These are phyloP conservation scores for Lasioglossum leucozonium DNA, from an alignment of 2,888 invertebrate genomes.

Conservation along the genomic window DNA sequence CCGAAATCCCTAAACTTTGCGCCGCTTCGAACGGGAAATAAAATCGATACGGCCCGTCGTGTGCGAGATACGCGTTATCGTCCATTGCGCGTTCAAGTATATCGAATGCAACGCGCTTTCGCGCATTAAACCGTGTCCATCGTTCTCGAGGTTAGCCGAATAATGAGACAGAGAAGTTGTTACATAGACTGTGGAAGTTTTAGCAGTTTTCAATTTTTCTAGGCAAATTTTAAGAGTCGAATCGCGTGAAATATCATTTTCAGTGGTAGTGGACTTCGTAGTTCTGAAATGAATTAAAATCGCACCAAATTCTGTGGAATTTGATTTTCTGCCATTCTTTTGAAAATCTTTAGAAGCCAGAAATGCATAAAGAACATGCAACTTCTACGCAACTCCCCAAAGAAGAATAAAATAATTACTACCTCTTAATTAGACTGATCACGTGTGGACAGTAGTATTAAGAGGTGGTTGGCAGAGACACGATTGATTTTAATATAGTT, in stretches of 20 bases:
- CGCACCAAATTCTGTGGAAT: too few relatives aligned
- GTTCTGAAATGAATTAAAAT: too few relatives aligned
- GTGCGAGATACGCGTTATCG: background rate
- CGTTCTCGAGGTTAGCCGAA: background rate
- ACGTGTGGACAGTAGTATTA: background rate
- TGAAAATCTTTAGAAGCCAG: too few relatives aligned
- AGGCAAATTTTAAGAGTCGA: too few relatives aligned
- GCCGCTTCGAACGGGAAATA: slow-evolving; percentile 24
- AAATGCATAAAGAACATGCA: too few relatives aligned
- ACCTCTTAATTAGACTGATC: background rate
- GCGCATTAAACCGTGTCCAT: background rate
- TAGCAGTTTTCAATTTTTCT: too few relatives aligned
- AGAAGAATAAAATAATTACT: background rate
- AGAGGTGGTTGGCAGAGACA: background rate
- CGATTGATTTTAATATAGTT: background rate
- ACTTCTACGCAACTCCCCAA: background rate
- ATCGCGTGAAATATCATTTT: too few relatives aligned
- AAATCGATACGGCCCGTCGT: slow-evolving; percentile 22
- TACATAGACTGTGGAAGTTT: too few relatives aligned
- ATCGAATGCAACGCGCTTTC: background rate
- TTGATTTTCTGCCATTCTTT: too few relatives aligned
- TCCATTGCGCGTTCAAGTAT: background rate
- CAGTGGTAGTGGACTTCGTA: too few relatives aligned
- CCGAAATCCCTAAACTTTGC: background rate
- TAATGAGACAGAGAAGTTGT: too few relatives aligned